Evolutionary conservation across 2,888 invertebrate species (phyloP), one percentile per base, ranked within the genome.

Genomic region (Apamea anceps): DNA sequence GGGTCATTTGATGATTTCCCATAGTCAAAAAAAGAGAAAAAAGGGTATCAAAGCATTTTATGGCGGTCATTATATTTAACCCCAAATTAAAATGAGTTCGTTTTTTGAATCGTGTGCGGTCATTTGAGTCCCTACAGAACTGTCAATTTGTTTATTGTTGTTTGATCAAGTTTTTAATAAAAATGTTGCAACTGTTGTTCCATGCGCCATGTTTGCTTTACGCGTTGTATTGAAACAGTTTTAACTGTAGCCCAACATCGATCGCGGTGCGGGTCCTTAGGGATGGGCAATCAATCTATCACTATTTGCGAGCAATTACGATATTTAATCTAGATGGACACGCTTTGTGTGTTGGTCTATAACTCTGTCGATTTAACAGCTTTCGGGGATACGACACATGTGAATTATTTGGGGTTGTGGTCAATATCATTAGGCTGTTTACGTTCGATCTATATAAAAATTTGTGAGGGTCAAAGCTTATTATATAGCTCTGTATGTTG

Each of bases 301-400:
- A 76, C 84, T 87, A 85, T 84, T 87, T 85, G 85, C 76, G 48
- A 74, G 54, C 71, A 80, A 75, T 84, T 72, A 84, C 85, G 65
- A 84, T 84, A 79, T 87, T 87, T 87, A 80, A 80, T 87, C 80
- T 72, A 84, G 73, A 77, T 21, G 68, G 72, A 75, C 75, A 66
- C 32, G 65, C 72, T 63, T 75, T 77, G 67, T 85, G 48, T 80
- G 77, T 65, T 48, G 72, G 67, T 57, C 65, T 72, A 82, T 77
- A 77, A 82, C 67, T 82, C 70, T 42, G 71, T 65, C 71, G 67
- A 72, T 76, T 85, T 87, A 84, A 86, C 74, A 68, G 75, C 73
- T 76, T 85, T 83, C 45, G 60, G 72, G 57, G 68, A 70, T 51
- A 75, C 65, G 85, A 42, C 54, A 63, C 85, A 79, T 71, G 71